Percentiles rank a stretch among this genome's conserved stretches.
Evolutionary conservation across 2,797 vertebrate genomes (phyloP).

Genomic region (Poecile montanus): DNA sequence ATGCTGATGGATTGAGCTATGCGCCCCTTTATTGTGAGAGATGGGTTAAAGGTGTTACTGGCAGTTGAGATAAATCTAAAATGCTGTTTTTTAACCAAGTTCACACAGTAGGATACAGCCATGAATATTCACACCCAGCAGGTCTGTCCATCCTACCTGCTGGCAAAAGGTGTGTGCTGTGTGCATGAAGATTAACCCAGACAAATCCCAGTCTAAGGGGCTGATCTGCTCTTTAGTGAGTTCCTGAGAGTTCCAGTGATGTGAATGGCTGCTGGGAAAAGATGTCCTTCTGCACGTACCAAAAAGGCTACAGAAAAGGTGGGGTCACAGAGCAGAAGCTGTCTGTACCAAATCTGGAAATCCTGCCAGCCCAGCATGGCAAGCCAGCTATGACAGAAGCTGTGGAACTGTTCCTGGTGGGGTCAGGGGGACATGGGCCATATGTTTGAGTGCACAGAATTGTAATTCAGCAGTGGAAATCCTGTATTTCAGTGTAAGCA

Average conservation of each 20-base stretch:
- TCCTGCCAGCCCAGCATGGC: neutral
- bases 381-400: neutral
- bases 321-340: neutral
- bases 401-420: neutral
- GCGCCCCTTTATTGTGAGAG: neutral
- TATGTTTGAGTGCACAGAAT: neutral
- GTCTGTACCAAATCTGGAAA: conserved; percentile 11
- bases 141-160: neutral
- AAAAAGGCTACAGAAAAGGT: neutral
- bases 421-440: conserved; percentile 45
- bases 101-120: neutral
- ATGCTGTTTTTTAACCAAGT: neutral
- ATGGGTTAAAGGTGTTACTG: neutral
- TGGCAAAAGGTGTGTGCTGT: neutral
- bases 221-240: neutral
- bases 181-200: neutral
- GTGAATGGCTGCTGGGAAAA: neutral
- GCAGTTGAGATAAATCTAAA: neutral
- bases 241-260: neutral
- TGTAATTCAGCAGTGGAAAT: conserved; percentile 13
- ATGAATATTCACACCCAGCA: neutral
- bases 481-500: neutral
- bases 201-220: neutral
- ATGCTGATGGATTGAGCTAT: neutral
- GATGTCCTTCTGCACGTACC: neutral